Percentiles rank a stretch among this genome's conserved stretches.
Conservation (phyloP, 2,113 vertebrate genomes). For the Donacobius atricapilla region DNA sequence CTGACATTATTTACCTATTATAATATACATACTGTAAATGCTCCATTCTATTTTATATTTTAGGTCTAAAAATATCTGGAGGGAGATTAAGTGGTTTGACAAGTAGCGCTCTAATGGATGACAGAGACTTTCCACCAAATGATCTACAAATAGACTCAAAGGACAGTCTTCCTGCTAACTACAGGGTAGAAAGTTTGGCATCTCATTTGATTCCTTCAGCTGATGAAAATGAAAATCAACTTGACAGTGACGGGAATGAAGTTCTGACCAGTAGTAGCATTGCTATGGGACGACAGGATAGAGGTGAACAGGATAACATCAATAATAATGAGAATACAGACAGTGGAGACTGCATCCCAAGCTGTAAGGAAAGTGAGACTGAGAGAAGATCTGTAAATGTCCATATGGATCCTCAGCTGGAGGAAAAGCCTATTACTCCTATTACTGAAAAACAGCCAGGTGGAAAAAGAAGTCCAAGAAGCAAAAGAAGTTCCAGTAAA, state of each 20-base stretch:
- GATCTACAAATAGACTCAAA: slow-evolving; percentile 63
- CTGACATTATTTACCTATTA: neutral
- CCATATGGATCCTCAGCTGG: slow-evolving; percentile 21
- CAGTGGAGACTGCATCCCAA: neutral
- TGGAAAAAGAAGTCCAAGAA: slow-evolving; percentile 64
- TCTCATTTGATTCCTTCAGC: slow-evolving; percentile 59
- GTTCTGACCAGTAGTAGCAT: slow-evolving; percentile 26
- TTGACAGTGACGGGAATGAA: slow-evolving; percentile 38
- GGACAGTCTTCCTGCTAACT: slow-evolving; percentile 41
- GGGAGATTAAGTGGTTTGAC: slow-evolving; percentile 44
- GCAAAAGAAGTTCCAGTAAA: slow-evolving; percentile 49
- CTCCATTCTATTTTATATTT: slow-evolving; percentile 38
- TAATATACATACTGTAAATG: neutral
- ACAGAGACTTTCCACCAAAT: slow-evolving; percentile 60
- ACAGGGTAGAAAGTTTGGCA: slow-evolving; percentile 25
- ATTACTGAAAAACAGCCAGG: neutral
- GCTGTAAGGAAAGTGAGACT: slow-evolving; percentile 35
- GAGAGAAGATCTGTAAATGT: slow-evolving; percentile 3
- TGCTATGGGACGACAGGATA: slow-evolving; percentile 57
- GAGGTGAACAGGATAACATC: slow-evolving; percentile 75
- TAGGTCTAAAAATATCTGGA: slow-evolving; percentile 68
- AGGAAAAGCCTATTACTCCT: slow-evolving; percentile 11
- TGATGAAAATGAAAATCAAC: slow-evolving; percentile 80
- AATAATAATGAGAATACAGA: slow-evolving; percentile 78
- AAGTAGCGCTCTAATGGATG: slow-evolving; percentile 78